These are phyloP conservation scores for Polyergus mexicanus DNA, from an alignment of 1,140 invertebrate genomes.

Conservation along the genomic window DNA sequence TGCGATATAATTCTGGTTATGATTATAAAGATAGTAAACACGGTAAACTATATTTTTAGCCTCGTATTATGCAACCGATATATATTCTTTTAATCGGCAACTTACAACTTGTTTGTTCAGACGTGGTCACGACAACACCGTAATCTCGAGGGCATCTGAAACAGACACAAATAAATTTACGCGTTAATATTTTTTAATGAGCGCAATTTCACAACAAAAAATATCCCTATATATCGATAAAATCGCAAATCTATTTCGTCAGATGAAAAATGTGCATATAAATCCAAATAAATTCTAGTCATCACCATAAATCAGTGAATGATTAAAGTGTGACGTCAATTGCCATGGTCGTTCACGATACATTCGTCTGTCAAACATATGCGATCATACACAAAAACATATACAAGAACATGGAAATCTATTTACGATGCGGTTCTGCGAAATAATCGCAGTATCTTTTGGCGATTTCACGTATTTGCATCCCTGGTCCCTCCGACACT, in stretches of 20 bases:
- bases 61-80: not conserved
- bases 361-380: not conserved
- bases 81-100: slow-evolving; percentile 52
- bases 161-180: not conserved
- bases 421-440: not conserved
- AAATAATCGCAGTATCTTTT: slow-evolving; percentile 35
- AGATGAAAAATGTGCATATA: not conserved
- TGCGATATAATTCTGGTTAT: not conserved
- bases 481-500: not conserved
- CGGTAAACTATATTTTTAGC: not conserved
- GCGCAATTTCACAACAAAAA: not conserved
- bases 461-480: slow-evolving; percentile 17
- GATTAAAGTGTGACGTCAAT: not conserved
- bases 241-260: not conserved
- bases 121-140: slow-evolving; percentile 75
- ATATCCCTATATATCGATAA: not conserved
- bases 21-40: not conserved
- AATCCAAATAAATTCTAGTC: not conserved
- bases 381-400: not conserved
- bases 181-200: not conserved
- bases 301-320: not conserved
- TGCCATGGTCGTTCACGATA: not conserved
- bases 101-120: slow-evolving; percentile 80
- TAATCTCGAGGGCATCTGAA: slow-evolving; percentile 82
- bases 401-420: not conserved